phyloP scores from a whole-genome alignment of 2,888 invertebrate genomes.

The Melanotus villosus region DNA sequence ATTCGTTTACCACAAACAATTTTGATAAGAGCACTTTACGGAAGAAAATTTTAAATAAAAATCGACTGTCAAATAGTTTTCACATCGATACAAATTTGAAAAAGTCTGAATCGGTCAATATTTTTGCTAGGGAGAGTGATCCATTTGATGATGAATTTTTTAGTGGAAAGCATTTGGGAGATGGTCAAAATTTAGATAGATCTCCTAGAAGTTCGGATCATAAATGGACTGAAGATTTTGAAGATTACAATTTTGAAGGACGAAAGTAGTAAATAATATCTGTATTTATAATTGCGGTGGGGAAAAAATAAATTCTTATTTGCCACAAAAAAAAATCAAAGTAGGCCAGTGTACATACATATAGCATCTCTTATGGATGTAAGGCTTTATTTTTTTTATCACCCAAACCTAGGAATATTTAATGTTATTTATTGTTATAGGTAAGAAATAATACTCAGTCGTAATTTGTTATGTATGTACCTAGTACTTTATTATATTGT shows the following conservation, averaged over 20 bases:
- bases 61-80: constrained; percentile 54
- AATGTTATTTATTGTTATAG: constrained; percentile 51
- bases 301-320: constrained; percentile 34
- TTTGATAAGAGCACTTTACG: constrained; percentile 55
- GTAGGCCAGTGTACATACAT: constrained; percentile 29
- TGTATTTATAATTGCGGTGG: not conserved
- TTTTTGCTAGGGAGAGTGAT: constrained; percentile 88
- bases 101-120: constrained; percentile 92
- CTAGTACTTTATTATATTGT: constrained; percentile 43
- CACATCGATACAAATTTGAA: constrained; percentile 77
- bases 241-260: constrained; percentile 61
- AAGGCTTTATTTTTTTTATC: constrained; percentile 30
- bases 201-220: constrained; percentile 60
- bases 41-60: constrained; percentile 60
- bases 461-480: constrained; percentile 48
- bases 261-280: constrained; percentile 31
- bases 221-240: constrained; percentile 70
- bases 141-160: constrained; percentile 94
- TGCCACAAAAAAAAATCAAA: constrained; percentile 9
- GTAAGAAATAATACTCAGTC: constrained; percentile 46
- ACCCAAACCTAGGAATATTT: constrained; percentile 23
- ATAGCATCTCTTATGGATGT: not conserved
- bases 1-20: constrained; percentile 57
- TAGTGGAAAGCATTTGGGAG: constrained; percentile 60
- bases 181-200: constrained; percentile 23